Percentiles rank a stretch among this genome's conserved stretches.
These are phyloP conservation scores for Sebastes trivittatus DNA, from an alignment of 2,797 vertebrate species.

Conservation along the genomic window DNA sequence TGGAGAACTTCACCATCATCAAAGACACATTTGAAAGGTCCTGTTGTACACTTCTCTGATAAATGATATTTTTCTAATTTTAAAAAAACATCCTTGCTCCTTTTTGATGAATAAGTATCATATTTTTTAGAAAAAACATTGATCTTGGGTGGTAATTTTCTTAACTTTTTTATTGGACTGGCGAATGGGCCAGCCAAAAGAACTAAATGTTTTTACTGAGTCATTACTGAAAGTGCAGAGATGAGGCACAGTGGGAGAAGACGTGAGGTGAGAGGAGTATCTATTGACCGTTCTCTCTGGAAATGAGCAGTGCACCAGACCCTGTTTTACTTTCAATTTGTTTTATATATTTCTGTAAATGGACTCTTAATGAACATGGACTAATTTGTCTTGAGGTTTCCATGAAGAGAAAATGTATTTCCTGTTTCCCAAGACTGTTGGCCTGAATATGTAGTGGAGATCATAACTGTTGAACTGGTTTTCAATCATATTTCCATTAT, in stretches of 20 bases:
- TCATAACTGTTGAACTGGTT: not conserved
- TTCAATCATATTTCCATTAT: not conserved
- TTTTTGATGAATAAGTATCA: not conserved
- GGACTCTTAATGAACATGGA: not conserved
- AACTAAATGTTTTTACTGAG: not conserved
- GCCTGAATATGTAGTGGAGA: not conserved
- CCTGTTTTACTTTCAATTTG: not conserved
- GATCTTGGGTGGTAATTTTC: not conserved
- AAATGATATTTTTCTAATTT: not conserved
- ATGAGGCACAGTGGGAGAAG: not conserved
- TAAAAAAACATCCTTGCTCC: not conserved
- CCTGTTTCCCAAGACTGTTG: not conserved
- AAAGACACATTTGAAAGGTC: not conserved
- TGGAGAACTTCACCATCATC: not conserved
- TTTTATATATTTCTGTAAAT: not conserved
- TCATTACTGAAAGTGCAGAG: not conserved
- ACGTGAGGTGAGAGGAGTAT: not conserved
- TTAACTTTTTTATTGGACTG: not conserved
- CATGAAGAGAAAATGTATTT: not conserved
- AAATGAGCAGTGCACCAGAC: not conserved
- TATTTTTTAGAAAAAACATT: not conserved
- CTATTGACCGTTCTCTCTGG: not conserved
- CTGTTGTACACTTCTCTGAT: not conserved
- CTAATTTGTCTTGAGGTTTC: not conserved
- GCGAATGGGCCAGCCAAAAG: not conserved